phyloP scores from a whole-genome alignment of 2,113 vertebrate genomes.

The Dipodomys merriami region DNA sequence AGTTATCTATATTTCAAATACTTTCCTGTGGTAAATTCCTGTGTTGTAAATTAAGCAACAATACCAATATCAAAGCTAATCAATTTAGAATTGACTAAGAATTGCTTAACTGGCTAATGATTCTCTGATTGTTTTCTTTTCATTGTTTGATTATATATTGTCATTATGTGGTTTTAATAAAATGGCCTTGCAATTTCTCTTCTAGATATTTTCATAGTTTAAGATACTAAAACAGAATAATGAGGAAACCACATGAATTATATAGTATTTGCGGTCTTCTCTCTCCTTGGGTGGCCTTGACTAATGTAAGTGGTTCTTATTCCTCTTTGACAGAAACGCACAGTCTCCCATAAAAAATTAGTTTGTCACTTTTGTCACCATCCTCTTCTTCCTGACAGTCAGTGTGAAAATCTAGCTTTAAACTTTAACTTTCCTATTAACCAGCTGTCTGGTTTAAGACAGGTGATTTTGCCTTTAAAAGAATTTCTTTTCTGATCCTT shows the following conservation, averaged over 20 bases:
- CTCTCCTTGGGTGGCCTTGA: neutral
- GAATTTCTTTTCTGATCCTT: neutral
- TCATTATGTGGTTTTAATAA: neutral
- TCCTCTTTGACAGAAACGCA: neutral
- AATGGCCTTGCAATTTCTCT: neutral
- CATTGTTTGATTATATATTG: neutral
- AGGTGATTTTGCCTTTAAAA: neutral
- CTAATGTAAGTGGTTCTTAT: neutral
- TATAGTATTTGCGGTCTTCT: neutral
- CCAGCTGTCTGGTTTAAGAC: neutral
- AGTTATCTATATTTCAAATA: neutral
- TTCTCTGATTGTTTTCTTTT: neutral
- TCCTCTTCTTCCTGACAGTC: neutral
- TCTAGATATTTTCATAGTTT: neutral
- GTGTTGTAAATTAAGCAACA: slow-evolving; percentile 36
- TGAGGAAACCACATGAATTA: neutral
- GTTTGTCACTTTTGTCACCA: neutral
- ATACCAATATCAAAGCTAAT: neutral
- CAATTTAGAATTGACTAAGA: neutral
- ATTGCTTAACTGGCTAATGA: slow-evolving; percentile 25
- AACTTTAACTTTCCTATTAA: neutral
- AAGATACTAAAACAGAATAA: neutral
- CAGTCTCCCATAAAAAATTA: neutral
- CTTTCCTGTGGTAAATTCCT: neutral
- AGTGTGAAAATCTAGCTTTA: neutral